Evolutionary conservation across 1,140 invertebrate species (phyloP).

Genomic region (Drosophila subobscura): DNA sequence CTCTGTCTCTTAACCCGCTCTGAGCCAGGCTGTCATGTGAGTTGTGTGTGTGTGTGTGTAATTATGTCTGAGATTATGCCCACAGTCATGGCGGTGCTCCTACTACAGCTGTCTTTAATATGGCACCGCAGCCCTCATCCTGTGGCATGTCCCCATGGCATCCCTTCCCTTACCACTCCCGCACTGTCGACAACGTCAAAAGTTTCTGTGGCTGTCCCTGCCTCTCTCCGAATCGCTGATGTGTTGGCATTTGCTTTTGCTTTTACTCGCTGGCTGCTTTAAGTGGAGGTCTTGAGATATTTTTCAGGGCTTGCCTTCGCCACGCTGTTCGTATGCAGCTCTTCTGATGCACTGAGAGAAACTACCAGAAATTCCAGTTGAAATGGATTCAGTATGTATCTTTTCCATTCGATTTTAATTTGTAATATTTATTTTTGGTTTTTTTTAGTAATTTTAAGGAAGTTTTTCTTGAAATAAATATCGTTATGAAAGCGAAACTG

Average conservation of each 20-base stretch:
- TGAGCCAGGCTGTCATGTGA: slow-evolving; percentile 13
- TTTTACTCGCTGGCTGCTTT: slow-evolving; percentile 63
- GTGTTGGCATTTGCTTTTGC: slow-evolving; percentile 63
- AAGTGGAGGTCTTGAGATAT: slow-evolving; percentile 75
- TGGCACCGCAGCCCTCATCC: slow-evolving; percentile 22
- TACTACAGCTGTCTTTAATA: slow-evolving; percentile 56
- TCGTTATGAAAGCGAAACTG: too few species aligned
- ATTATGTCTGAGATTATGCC: slow-evolving; percentile 81
- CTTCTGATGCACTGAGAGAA: slow-evolving; percentile 18
- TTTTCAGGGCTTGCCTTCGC: slow-evolving; percentile 53
- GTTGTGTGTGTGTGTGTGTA: slow-evolving; percentile 53
- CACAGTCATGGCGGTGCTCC: slow-evolving; percentile 57
- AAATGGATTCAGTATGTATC: too few species aligned
- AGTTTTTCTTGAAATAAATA: too few species aligned
- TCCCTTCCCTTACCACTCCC: neutral
- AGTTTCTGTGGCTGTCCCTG: slow-evolving; percentile 63
- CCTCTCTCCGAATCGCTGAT: slow-evolving; percentile 54
- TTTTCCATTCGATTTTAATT: neutral
- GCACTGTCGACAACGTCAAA: slow-evolving; percentile 62
- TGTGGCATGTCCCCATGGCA: neutral
- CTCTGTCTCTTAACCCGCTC: slow-evolving; percentile 16
- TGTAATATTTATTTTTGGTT: neutral
- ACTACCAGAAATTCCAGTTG: neutral
- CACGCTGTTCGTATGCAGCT: slow-evolving; percentile 62
- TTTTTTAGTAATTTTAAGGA: neutral